phyloP scores from a whole-genome alignment of 2,888 invertebrate species.

The Hecatera dysodea region DNA sequence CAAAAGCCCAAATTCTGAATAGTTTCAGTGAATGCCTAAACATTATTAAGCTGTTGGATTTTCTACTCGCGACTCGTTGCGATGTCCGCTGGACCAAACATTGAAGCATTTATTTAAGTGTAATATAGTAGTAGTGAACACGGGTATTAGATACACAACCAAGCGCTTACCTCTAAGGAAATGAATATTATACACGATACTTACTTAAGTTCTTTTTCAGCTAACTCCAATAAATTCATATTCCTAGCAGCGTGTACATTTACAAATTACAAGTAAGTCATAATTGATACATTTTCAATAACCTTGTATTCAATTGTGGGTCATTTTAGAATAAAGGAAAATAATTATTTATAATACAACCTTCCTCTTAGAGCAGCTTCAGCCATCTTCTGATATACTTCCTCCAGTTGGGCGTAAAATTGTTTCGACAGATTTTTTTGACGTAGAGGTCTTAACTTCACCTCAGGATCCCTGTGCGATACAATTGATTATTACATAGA shows the following conservation, averaged over 20 bases:
- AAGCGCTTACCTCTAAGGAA: neutral
- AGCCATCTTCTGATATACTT: slow-evolving; percentile 91
- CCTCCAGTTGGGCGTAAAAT: slow-evolving; percentile 89
- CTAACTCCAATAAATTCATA: slow-evolving; percentile 81
- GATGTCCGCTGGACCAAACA: too few relatives aligned
- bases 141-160: neutral
- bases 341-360: slow-evolving; percentile 76
- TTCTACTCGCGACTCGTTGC: neutral
- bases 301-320: neutral
- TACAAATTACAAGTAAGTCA: slow-evolving; percentile 27
- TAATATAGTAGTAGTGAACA: neutral
- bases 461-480: slow-evolving; percentile 78
- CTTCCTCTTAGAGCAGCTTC: slow-evolving; percentile 90
- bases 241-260: slow-evolving; percentile 83
- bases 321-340: neutral
- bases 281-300: neutral
- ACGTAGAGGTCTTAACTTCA: slow-evolving; percentile 91
- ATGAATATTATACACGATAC: slow-evolving; percentile 54
- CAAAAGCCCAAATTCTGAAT: neutral
- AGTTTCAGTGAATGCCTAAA: neutral
- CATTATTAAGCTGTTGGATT: neutral
- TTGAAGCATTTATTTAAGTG: neutral
- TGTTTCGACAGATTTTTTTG: slow-evolving; percentile 91
- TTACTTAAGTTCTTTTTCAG: slow-evolving; percentile 79
- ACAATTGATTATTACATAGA: neutral